Percentiles rank a stretch among this genome's conserved stretches.
Evolutionary conservation across 2,888 invertebrate species (phyloP).

Genomic region (Tenthredo scrophulariae): DNA sequence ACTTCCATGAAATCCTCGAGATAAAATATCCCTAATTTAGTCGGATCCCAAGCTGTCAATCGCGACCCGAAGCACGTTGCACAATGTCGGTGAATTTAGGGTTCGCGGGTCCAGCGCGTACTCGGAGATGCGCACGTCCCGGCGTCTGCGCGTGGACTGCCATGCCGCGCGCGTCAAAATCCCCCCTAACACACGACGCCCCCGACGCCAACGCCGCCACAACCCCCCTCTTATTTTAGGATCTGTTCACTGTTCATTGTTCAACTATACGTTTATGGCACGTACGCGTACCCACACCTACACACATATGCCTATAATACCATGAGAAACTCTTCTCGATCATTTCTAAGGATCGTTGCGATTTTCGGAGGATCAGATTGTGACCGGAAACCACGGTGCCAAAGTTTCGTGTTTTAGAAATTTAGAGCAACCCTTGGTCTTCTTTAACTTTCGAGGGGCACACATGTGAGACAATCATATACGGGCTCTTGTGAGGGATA

Average conservation of each 20-base stretch:
- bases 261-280: not conserved
- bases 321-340: not conserved
- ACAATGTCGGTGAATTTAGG: conserved; percentile 65
- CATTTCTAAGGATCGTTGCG: not conserved
- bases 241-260: not conserved
- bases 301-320: too few relatives aligned
- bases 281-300: not conserved
- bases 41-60: conserved; percentile 38
- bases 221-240: conserved; percentile 14
- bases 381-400: not conserved
- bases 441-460: not conserved
- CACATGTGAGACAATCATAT: conserved; percentile 6
- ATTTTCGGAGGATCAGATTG: not conserved
- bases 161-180: conserved; percentile 64
- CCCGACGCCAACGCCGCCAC: conserved; percentile 18
- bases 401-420: not conserved
- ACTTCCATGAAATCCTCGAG: not conserved
- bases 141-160: conserved; percentile 76
- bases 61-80: conserved; percentile 69
- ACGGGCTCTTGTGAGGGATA: not conserved
- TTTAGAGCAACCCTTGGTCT: not conserved
- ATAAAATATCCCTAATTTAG: not conserved
- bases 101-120: conserved; percentile 67
- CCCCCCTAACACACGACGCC: conserved; percentile 25
- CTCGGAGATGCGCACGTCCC: conserved; percentile 70